Conservation (phyloP, 2,797 vertebrate genomes). For the Enteromius paludinosus region DNA sequence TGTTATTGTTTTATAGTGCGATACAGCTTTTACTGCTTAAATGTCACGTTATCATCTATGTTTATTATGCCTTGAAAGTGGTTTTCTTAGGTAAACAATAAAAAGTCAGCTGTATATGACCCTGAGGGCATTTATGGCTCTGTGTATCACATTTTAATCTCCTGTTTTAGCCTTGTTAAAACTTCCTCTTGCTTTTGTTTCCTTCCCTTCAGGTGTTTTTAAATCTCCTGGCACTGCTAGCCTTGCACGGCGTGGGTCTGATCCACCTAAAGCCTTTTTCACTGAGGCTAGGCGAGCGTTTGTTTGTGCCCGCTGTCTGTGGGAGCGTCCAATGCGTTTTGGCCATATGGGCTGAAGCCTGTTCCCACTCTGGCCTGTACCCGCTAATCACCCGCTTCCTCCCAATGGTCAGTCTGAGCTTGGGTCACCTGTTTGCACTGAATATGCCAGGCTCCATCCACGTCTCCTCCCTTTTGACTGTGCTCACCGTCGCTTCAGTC, state of each 20-base stretch:
- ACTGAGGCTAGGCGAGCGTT: slow-evolving; percentile 69
- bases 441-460: slow-evolving; percentile 58
- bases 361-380: slow-evolving; percentile 66
- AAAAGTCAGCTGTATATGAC: background rate
- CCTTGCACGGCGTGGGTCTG: slow-evolving; percentile 68
- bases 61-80: slow-evolving; percentile 1
- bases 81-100: background rate
- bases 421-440: slow-evolving; percentile 70
- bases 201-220: slow-evolving; percentile 72
- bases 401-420: slow-evolving; percentile 69
- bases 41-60: background rate
- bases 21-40: background rate
- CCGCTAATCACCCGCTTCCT: slow-evolving; percentile 67
- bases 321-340: slow-evolving; percentile 71
- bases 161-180: background rate
- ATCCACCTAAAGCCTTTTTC: slow-evolving; percentile 71
- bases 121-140: background rate
- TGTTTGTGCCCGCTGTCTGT: slow-evolving; percentile 78
- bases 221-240: slow-evolving; percentile 69
- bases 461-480: slow-evolving; percentile 62
- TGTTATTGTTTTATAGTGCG: background rate
- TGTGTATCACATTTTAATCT: background rate
- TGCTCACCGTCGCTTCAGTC: slow-evolving; percentile 68
- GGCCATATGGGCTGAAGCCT: slow-evolving; percentile 71
- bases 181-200: background rate